phyloP scores from a whole-genome alignment of 2,797 vertebrate species.

The Diplodus sargus region DNA sequence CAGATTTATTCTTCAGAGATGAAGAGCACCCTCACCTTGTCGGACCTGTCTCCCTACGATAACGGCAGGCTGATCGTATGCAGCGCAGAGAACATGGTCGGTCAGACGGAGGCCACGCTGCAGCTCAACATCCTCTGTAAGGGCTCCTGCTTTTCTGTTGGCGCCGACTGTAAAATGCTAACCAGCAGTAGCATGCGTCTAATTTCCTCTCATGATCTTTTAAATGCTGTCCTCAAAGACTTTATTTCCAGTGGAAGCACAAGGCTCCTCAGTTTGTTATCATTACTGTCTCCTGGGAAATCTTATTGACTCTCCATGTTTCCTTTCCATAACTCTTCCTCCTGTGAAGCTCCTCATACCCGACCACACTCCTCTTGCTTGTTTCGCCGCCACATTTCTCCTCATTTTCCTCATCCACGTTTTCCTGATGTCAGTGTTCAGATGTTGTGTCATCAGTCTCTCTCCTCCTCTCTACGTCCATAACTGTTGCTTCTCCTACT shows the following conservation, averaged over 20 bases:
- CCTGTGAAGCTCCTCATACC: constrained; percentile 72
- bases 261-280: constrained; percentile 65
- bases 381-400: constrained; percentile 48
- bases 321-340: constrained; percentile 79
- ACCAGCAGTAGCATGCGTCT: constrained; percentile 26
- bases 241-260: constrained; percentile 56
- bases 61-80: constrained; percentile 92
- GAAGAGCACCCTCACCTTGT: constrained; percentile 88
- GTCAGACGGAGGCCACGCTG: constrained; percentile 90
- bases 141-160: constrained; percentile 63
- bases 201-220: constrained; percentile 60
- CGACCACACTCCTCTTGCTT: constrained; percentile 47
- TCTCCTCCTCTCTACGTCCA: constrained; percentile 30
- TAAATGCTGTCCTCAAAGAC: constrained; percentile 48
- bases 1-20: constrained; percentile 87
- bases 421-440: constrained; percentile 48
- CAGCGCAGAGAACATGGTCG: constrained; percentile 94
- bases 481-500: constrained; percentile 59
- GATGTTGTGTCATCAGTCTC: constrained; percentile 28
- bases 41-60: constrained; percentile 91
- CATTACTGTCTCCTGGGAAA: constrained; percentile 69
- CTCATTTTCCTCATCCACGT: constrained; percentile 41
- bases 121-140: constrained; percentile 96
- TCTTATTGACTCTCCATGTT: constrained; percentile 75
- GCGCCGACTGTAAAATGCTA: constrained; percentile 13